Percentiles rank a stretch among this genome's conserved stretches.
These are phyloP conservation scores for Psix sp. DNA, from an alignment of 1,140 invertebrate genomes.

Conservation along the genomic window DNA sequence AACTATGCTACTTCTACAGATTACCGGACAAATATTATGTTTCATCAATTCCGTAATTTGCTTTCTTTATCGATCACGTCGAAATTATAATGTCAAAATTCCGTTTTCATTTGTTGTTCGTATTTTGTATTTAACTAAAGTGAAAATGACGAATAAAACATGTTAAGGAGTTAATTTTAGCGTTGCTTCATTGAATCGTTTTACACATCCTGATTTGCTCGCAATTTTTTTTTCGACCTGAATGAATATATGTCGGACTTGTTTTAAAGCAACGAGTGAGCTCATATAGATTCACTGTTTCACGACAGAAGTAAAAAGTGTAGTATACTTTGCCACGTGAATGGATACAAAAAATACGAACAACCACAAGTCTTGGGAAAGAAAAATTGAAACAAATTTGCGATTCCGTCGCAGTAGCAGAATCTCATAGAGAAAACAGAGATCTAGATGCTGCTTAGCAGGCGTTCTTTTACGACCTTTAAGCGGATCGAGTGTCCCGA, in stretches of 20 bases:
- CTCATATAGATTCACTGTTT: conserved; percentile 9
- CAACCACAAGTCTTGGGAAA: conserved; percentile 12
- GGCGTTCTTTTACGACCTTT: conserved; percentile 49
- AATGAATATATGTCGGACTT: conserved; percentile 3
- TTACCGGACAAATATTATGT: conserved; percentile 29
- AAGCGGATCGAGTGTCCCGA: conserved; percentile 51
- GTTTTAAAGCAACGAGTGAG: conserved; percentile 3
- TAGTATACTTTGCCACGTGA: background rate
- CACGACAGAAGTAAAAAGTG: conserved; percentile 7
- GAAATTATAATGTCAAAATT: too few species aligned
- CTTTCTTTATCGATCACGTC: too few species aligned
- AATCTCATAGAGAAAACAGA: conserved; percentile 43
- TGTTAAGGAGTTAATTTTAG: too few species aligned
- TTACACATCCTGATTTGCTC: too few species aligned
- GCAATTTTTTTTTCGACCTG: too few species aligned
- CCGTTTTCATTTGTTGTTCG: too few species aligned
- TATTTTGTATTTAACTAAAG: too few species aligned
- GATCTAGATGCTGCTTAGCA: conserved; percentile 40
- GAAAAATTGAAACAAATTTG: conserved; percentile 63
- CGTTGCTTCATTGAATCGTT: too few species aligned
- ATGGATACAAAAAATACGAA: conserved; percentile 5
- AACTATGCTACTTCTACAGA: too few species aligned
- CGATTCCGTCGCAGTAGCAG: conserved; percentile 56
- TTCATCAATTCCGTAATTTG: conserved; percentile 13
- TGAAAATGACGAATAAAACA: background rate